Evolutionary conservation across 2,113 vertebrate genomes (phyloP), one percentile per base, ranked within the genome.

Genomic region (Candoia aspera): DNA sequence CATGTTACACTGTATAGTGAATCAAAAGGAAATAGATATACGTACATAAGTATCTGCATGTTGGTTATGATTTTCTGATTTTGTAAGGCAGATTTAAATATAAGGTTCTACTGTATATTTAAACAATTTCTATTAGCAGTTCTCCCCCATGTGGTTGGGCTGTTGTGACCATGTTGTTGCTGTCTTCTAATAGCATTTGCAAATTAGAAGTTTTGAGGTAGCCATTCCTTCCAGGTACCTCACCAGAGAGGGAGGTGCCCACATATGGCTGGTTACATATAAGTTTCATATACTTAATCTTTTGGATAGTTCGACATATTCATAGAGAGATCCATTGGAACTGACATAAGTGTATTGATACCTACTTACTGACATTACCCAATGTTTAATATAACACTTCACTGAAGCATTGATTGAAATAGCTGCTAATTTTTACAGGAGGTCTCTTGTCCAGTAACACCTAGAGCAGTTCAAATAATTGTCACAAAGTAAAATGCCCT

Each of bases 401-500:
- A n/a, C 0, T 37, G 2, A 84, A 88, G 53, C 15, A 12, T 87
- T 9, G 19, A 19, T 3, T 24, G 89, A 68, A 57, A n/a, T 6
- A 49, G 8, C 13, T 90, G 60, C 53, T 33, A 59, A 17, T 15
- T 86, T 29, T 1, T 29, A 0, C 3, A 0, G 15, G 37, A 13
- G 37, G 4, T 87, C 54, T 59, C 73, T 59, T 84, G 19, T 92
- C 83, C 0, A 0, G 59, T 49, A 55, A 46, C 57, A 8, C 68
- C 12, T 0, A 42, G 57, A 54, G 42, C 87, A 0, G 19, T 12
- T 58, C 90, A 58, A 83, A 15, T 83, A 46, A 33, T 54, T 55
- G 0, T 0, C 87, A 1, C 0, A 26, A 2, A 57, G 57, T 85
- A 19, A 54, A 85, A 88, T 1, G 29, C 79, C 85, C 46, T 68